Conservation (phyloP, 2,797 vertebrate species). For the Orestias chungarensis region DNA sequence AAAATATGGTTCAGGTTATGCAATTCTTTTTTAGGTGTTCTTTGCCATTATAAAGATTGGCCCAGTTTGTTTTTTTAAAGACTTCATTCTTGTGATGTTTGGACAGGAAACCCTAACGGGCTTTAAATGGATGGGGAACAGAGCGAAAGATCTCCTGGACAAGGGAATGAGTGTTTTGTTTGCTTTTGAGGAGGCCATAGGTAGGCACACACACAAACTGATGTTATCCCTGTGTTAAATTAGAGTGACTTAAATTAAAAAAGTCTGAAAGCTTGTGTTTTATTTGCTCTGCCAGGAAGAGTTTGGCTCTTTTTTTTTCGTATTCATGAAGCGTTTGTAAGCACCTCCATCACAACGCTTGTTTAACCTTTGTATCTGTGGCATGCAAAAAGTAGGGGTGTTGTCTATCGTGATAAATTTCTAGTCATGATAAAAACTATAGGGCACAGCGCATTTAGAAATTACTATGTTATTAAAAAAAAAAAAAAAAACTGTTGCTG, state of each 20-base stretch:
- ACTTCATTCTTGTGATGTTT: conserved; percentile 17
- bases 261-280: not conserved
- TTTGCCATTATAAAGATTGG: conserved; percentile 3
- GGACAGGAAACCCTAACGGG: conserved; percentile 95
- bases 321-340: not conserved
- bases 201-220: conserved; percentile 72
- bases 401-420: too few relatives aligned
- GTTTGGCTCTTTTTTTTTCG: too few relatives aligned
- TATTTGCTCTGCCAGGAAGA: not conserved
- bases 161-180: conserved; percentile 92
- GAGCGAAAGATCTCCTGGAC: conserved; percentile 89
- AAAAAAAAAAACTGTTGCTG: too few relatives aligned
- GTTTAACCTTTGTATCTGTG: not conserved
- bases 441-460: too few relatives aligned
- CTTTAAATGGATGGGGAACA: conserved; percentile 99
- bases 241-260: not conserved
- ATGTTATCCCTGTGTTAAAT: not conserved
- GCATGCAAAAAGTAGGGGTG: not conserved
- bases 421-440: too few relatives aligned
- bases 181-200: conserved; percentile 98
- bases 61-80: not conserved
- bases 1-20: conserved; percentile 6
- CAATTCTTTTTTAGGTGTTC: not conserved
- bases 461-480: too few relatives aligned
- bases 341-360: not conserved